Base-by-base conservation (phyloP, 2,113 vertebrate species). In the Zosterops pallidus region DNA sequence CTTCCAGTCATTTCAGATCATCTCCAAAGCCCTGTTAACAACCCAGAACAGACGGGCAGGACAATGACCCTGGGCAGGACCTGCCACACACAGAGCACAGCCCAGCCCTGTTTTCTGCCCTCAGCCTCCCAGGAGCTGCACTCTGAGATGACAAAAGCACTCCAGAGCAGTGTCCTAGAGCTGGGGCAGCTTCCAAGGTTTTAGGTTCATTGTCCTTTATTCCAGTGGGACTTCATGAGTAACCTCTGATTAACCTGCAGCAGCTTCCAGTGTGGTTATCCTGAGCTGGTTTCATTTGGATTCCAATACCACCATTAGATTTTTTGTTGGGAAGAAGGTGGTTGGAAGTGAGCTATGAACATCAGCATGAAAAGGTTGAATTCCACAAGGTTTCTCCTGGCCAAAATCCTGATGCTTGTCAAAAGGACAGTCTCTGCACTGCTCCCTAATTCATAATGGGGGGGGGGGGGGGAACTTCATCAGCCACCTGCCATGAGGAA, bases 331-430 rank as follows among this genome's bases (percentile, higher is more conserved):
- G 31, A 26, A 53, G 22, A 46, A 39, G 16, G 52, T 4, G 46
- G 33, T 56, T 17, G 31, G 31, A 77, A 86, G 23, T 0, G 6
- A 86, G 64, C 10, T 70, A 20, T 9, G 52, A 42, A 11, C 35
- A 29, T 9, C 1, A 10, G 14, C 0, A 1, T 26, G 64, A 33
- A 63, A 33, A 82, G 23, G 7, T 4, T 69, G 52, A 76, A 69
- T 25, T 49, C 47, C 75, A 35, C 12, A 5, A 14, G 31, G n/a
- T 14, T 87, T 46, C 55, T 76, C 81, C 53, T 23, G 17, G 41
- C 20, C 9, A 33, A 84, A 91, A 56, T 0, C 12, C 42, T 86
- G 39, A 11, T 39, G 46, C 22, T 64, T 52, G 39, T 33, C 68
- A 29, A 60, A 52, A 2, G 7, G 77, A 23, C 65, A 62, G 18